Base-by-base conservation (phyloP, 2,797 vertebrate genomes). In the Erpetoichthys calabaricus region DNA sequence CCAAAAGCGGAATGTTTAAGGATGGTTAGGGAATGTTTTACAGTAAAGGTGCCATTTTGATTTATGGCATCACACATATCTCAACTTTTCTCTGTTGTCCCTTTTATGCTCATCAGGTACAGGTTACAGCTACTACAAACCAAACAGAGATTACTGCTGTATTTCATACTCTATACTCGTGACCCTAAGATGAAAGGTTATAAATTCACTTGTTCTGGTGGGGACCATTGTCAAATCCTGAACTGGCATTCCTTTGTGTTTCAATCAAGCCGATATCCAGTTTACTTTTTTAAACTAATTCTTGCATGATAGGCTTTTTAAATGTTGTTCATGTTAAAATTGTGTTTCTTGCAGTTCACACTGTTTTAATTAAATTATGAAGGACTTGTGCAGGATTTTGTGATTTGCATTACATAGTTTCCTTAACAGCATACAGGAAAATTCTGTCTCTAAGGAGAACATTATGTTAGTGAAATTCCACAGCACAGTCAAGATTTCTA, bases 31-130 rank as follows among this genome's bases (percentile, higher is more conserved):
- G 63, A 51, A 60, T 63, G 68, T 67, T 64, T 58, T 59, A 69
- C 68, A 57, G 67, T 61, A 59, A 67, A 50, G 47, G 64, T 68
- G 64, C 67, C 65, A 65, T 76, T 70, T 7, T 5, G 67, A 70
- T 25, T 25, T 25, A 25, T 25, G 25, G 25, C 2, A 25, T 25
- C 25, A 25, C 25, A 25, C 25, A 25, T 25, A 25, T 25, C 25
- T 25, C 25, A 25, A 25, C 25, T 25, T 25, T 25, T 25, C 25
- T 25, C 25, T 25, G 25, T 25, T 25, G 25, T 25, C 25, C 25
- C 25, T 25, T 25, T 25, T 25, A 25, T 25, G 25, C 25, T 25
- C 25, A 1, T 25, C 25, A 25, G 25, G 25, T 25, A 25, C 25
- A 44, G 47, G 42, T 49, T 49, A 10, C 42, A 9, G 55, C 50